A percentile compares a stretch with the other conserved stretches of the same genome.
Evolutionary conservation across 2,113 vertebrate species (phyloP).

Genomic region (Brevimyrus niger): DNA sequence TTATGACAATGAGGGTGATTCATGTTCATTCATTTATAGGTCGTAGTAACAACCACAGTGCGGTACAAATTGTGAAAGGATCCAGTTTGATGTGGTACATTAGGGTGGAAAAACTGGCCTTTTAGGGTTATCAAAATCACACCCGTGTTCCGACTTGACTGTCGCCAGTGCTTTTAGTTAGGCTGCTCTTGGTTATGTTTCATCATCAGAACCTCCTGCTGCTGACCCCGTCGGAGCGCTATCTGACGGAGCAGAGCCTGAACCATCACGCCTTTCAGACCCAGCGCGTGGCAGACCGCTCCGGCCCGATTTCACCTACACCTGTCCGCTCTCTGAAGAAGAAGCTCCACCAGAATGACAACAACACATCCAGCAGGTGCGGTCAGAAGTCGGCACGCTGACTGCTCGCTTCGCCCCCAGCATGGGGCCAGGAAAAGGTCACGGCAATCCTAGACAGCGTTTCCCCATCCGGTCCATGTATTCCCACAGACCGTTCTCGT

Average conservation of each 20-base stretch:
- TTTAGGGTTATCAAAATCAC: background rate
- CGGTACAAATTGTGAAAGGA: background rate
- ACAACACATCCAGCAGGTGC: conserved; percentile 89
- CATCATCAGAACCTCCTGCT: conserved; percentile 81
- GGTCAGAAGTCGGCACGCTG: conserved; percentile 12
- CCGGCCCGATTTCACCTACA: conserved; percentile 74
- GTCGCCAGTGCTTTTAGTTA: background rate
- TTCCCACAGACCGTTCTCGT: background rate
- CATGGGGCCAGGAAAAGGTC: too few relatives aligned
- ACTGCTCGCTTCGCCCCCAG: background rate
- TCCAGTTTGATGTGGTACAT: background rate
- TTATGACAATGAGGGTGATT: conserved; percentile 9
- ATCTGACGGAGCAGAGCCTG: conserved; percentile 89
- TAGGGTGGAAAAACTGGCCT: background rate
- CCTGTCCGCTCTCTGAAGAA: conserved; percentile 89
- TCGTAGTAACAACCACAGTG: background rate
- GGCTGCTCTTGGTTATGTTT: background rate
- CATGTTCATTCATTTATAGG: background rate
- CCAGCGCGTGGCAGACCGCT: conserved; percentile 82
- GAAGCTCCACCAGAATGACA: conserved; percentile 89
- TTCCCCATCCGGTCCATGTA: background rate
- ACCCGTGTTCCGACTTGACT: background rate
- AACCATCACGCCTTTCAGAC: conserved; percentile 95
- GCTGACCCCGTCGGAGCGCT: conserved; percentile 92
- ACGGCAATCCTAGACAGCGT: background rate